These are phyloP conservation scores for Anguilla pacifica DNA, from an alignment of 2,797 vertebrate species.

Conservation along the genomic window DNA sequence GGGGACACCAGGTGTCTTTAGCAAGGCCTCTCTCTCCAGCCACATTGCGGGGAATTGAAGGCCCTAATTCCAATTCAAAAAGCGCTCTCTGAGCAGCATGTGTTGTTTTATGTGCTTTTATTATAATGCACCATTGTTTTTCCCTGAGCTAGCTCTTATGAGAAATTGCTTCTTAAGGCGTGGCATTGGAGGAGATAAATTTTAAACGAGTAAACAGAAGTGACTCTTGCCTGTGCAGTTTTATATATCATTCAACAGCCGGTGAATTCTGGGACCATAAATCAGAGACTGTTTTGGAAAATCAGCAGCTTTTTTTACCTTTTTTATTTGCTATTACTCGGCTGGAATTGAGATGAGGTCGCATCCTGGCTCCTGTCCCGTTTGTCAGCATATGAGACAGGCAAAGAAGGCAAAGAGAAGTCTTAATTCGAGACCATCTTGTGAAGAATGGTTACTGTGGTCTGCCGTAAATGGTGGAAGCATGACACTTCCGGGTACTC, in stretches of 20 bases:
- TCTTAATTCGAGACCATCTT: background rate
- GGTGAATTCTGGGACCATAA: slow-evolving; percentile 44
- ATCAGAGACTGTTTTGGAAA: slow-evolving; percentile 43
- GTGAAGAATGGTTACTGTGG: background rate
- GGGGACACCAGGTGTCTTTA: slow-evolving; percentile 24
- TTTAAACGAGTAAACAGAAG: slow-evolving; percentile 60
- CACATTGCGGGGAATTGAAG: slow-evolving; percentile 22
- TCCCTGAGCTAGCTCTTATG: slow-evolving; percentile 53
- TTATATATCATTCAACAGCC: slow-evolving; percentile 50
- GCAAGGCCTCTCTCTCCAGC: slow-evolving; percentile 38
- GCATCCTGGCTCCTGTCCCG: slow-evolving; percentile 27
- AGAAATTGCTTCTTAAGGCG: slow-evolving; percentile 49
- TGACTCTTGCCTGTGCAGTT: slow-evolving; percentile 52
- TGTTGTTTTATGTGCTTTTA: slow-evolving; percentile 46
- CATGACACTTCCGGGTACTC: background rate
- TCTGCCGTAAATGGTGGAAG: background rate
- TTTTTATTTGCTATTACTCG: slow-evolving; percentile 26
- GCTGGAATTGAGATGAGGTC: slow-evolving; percentile 39
- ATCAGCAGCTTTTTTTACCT: slow-evolving; percentile 28
- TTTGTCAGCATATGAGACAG: slow-evolving; percentile 30
- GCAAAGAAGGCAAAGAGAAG: background rate
- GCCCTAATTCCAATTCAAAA: slow-evolving; percentile 24
- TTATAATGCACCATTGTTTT: slow-evolving; percentile 49
- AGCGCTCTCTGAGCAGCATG: slow-evolving; percentile 37
- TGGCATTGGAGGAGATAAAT: slow-evolving; percentile 52